Evolutionary conservation across 2,797 vertebrate species (phyloP).

Genomic region (Sciaenops ocellatus): DNA sequence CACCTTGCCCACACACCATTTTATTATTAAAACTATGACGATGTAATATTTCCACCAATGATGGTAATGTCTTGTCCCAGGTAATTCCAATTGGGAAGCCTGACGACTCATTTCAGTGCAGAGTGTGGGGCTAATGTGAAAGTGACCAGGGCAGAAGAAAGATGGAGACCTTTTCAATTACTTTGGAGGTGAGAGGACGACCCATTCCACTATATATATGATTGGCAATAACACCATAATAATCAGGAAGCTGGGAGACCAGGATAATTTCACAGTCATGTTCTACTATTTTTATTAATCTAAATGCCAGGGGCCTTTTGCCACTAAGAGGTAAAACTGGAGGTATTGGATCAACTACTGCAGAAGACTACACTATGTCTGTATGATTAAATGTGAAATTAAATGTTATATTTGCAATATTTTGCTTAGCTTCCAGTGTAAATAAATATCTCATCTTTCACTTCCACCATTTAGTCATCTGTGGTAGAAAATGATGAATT

Average conservation of each 20-base stretch:
- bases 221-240: slow-evolving; percentile 66
- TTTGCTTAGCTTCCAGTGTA: not conserved
- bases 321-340: slow-evolving; percentile 24
- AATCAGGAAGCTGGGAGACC: slow-evolving; percentile 52
- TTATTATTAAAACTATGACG: slow-evolving; percentile 73
- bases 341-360: slow-evolving; percentile 8
- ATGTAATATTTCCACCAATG: slow-evolving; percentile 70
- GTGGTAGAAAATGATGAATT: not conserved
- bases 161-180: slow-evolving; percentile 77
- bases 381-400: not conserved
- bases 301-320: slow-evolving; percentile 44
- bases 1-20: slow-evolving; percentile 36
- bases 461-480: not conserved
- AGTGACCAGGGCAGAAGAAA: slow-evolving; percentile 67
- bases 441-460: not conserved
- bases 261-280: slow-evolving; percentile 52
- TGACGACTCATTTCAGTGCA: slow-evolving; percentile 69
- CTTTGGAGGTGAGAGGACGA: slow-evolving; percentile 63
- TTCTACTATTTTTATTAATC: slow-evolving; percentile 59
- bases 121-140: slow-evolving; percentile 70
- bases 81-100: slow-evolving; percentile 69
- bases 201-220: slow-evolving; percentile 48
- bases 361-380: not conserved
- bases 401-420: not conserved
- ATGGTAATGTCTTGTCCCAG: slow-evolving; percentile 74